Evolutionary conservation across 2,797 vertebrate genomes (phyloP), one percentile per base, ranked within the genome.

Genomic region (Spinus pinus): DNA sequence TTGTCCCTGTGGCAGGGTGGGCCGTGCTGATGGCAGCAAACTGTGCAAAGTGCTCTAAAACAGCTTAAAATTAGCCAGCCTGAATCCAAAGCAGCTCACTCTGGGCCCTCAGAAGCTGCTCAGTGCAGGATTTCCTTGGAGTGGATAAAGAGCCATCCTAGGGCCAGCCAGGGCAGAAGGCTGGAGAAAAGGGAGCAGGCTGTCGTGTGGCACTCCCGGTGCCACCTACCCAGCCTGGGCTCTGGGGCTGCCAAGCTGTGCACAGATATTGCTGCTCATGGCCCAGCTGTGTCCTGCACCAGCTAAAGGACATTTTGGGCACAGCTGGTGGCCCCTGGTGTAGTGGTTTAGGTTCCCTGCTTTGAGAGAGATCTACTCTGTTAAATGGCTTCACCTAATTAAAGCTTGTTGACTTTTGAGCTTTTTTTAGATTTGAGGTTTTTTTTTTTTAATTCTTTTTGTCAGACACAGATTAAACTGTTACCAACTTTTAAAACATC

Each of bases 91-190:
- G 1, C 2, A 12, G 7, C 16, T 66, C 3, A 5, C 66, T 62
- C 50, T 25, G 54, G 27, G 18, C 5, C 10, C 7, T 71, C 39
- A n/a, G 12, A 44, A 93, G 24, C 8, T 61, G 28, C 35, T 67
- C 28, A 2, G 7, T 25, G 60, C 30, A 66, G 31, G 25, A 70
- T 73, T 84, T 70, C 41, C 33, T 28, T 69, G 5, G 19, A 9
- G 16, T 30, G 75, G 19, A 12, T 49, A 14, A 75, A 58, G 50
- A 79, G 7, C 25, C 2, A 0, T 49, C 53, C 41, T 30, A 6
- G 24, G 46, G 33, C 51, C 24, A 61, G 22, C 3, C 0, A 0
- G 23, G 22, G 41, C 35, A 41, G 17, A 30, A 10, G 0, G 0
- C 27, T 2, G 4, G 51, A 35, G 31, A 8, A 79, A 44, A 27